These are phyloP conservation scores for Cheirogaleus medius DNA, from an alignment of 2,113 vertebrate genomes.

Conservation along the genomic window DNA sequence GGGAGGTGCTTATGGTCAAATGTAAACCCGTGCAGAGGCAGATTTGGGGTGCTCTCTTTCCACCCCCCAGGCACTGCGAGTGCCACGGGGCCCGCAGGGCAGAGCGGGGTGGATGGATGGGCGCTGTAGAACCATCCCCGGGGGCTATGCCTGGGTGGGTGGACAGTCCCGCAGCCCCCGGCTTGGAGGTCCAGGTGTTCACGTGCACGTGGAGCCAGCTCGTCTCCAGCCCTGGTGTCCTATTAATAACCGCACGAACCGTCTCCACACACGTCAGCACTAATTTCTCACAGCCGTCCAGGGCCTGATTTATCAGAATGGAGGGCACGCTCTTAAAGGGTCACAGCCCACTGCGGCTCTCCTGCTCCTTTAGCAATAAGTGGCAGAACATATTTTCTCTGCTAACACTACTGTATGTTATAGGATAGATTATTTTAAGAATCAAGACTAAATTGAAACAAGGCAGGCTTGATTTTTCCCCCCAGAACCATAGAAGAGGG, in stretches of 20 bases:
- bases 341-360: constrained; percentile 61
- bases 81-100: not conserved
- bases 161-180: too few species aligned
- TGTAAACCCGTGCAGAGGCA: not conserved
- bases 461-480: constrained; percentile 49
- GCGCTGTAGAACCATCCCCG: not conserved
- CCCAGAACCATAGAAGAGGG: not conserved
- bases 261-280: constrained; percentile 18
- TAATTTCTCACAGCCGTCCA: constrained; percentile 38
- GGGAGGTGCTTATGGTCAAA: not conserved
- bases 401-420: constrained; percentile 73
- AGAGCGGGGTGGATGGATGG: not conserved
- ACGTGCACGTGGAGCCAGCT: not conserved
- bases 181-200: not conserved
- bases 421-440: constrained; percentile 79
- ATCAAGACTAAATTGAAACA: constrained; percentile 74
- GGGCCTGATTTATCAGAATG: constrained; percentile 74
- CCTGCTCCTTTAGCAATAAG: constrained; percentile 57
- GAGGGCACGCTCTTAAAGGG: constrained; percentile 69
- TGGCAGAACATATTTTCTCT: constrained; percentile 77
- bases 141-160: not conserved
- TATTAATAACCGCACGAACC: constrained; percentile 51
- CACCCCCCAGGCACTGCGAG: not conserved
- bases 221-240: not conserved
- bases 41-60: not conserved